Percentiles rank a stretch among this genome's conserved stretches.
Conservation (phyloP, 2,797 vertebrate species). For the Cygnus olor region DNA sequence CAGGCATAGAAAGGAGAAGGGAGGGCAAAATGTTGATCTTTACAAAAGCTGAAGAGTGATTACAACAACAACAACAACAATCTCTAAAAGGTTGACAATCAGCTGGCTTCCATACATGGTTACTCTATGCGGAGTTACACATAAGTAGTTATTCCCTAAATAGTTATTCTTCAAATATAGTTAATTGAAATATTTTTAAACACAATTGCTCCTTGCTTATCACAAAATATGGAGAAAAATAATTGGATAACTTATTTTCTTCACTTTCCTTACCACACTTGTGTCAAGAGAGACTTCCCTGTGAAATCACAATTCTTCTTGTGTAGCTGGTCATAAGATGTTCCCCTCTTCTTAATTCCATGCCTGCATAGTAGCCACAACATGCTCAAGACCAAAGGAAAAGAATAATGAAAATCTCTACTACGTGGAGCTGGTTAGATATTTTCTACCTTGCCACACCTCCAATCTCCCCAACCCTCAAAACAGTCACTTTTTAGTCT, state of each 20-base stretch:
- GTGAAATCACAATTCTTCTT: neutral
- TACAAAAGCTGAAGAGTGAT: neutral
- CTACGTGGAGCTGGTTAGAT: neutral
- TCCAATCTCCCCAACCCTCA: too few species aligned
- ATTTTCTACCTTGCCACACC: neutral
- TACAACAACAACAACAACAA: neutral
- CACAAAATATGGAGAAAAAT: neutral
- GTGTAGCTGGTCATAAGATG: neutral
- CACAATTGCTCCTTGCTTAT: neutral
- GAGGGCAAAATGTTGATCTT: neutral
- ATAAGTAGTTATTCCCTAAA: neutral
- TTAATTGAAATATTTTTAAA: neutral
- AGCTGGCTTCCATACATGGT: neutral
- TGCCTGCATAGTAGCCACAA: fast-evolving
- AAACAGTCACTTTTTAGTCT: neutral
- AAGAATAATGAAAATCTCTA: neutral
- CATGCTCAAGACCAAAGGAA: neutral
- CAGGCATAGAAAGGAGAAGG: neutral
- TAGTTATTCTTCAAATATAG: neutral
- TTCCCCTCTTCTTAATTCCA: neutral
- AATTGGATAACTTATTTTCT: neutral
- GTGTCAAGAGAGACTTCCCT: neutral
- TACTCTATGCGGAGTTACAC: neutral
- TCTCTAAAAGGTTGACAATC: neutral
- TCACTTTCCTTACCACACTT: neutral